Evolutionary conservation across 2,113 vertebrate genomes (phyloP).

Genomic region (Ailurus styani): DNA sequence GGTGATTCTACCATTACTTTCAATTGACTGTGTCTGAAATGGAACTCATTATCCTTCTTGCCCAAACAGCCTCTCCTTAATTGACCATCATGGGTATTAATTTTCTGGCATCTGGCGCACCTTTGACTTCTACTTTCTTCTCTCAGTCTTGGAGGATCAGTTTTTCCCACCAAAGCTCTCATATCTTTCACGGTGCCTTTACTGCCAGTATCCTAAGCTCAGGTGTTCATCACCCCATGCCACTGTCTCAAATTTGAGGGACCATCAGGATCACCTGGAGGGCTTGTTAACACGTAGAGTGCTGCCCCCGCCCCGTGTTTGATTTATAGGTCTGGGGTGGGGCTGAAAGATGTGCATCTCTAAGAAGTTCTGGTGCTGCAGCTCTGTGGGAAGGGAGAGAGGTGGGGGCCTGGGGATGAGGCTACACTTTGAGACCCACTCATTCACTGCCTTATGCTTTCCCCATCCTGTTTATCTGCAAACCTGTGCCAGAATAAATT

Average conservation of each 20-base stretch:
- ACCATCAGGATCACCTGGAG: neutral
- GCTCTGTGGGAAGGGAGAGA: neutral
- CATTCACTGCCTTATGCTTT: neutral
- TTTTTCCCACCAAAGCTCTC: neutral
- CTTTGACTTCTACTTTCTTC: slow-evolving; percentile 33
- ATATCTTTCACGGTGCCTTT: neutral
- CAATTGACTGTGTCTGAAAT: neutral
- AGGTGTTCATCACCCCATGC: neutral
- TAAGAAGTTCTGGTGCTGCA: neutral
- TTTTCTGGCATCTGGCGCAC: neutral
- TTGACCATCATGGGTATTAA: slow-evolving; percentile 32
- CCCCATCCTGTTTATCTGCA: neutral
- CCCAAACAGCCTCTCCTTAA: neutral
- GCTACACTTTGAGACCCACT: neutral
- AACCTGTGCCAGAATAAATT: neutral
- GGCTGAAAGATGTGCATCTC: neutral
- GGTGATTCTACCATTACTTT: neutral
- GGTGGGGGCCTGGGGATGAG: neutral
- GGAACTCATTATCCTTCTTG: slow-evolving; percentile 26
- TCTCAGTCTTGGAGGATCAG: neutral
- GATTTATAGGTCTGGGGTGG: neutral
- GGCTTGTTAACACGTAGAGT: neutral
- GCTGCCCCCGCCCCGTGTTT: neutral
- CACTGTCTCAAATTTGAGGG: neutral
- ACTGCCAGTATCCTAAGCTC: neutral